Evolutionary conservation across 2,113 vertebrate genomes (phyloP), one percentile per base, ranked within the genome.

Genomic region (Ageneiosus marmoratus): DNA sequence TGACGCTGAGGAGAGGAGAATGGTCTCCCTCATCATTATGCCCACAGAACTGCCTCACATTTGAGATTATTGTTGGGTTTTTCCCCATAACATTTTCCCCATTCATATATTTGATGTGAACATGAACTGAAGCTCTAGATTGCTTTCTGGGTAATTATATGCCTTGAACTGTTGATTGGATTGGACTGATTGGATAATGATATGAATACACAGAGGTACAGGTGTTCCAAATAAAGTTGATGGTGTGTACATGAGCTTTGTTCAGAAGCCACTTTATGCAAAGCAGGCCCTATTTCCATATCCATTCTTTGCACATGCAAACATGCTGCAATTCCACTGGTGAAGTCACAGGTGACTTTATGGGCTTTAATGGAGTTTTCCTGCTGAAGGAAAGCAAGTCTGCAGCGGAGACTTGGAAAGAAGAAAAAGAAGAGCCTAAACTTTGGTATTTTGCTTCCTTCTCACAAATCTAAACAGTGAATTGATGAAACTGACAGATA

Each of bases 291-390:
- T 56, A 91, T 93, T 93, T 93, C 87, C 77, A 91, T 93, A 92
- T 93, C 86, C 88, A 88, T 93, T 87, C 89, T 90, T 90, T 87
- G 89, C 86, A 87, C 81, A 94, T 92, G 92, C 91, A 94, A 94
- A 94, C 15, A 56, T 32, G 22, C 72, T 86, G 63, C 76, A 50
- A 80, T 37, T 83, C 53, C 81, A 22, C 72, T 72, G 60, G 50
- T 37, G 63, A 32, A 75, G 63, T 29, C 65, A 81, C 77, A 72
- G 58, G 46, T 83, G 67, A 79, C 56, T 73, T 56, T 20, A 41
- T 32, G 32, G 24, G 72, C 16, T 11, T 46, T 34, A 53, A 44
- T 16, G 67, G 48, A 32, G 32, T 84, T 81, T 86, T 34, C 29
- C 24, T 65, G 12, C 62, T 72, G 74, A 51, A 69, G 41, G 18